Base-by-base conservation (phyloP, 2,888 invertebrate genomes). In the Sphecodes monilicornis region DNA sequence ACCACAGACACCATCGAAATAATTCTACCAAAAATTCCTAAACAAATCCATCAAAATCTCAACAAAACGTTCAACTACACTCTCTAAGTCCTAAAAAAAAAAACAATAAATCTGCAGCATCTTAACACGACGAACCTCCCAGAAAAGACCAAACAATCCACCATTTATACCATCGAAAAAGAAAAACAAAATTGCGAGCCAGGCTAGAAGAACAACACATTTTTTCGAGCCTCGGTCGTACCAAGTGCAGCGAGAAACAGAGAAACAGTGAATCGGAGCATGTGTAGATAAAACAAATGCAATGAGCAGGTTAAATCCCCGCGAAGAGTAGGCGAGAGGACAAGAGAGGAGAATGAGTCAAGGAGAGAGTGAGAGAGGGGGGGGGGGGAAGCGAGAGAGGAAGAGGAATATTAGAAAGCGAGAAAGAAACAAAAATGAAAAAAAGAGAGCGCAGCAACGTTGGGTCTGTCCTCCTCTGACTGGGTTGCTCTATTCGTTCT, bases 221-320 rank as follows among this genome's bases (percentile, higher is more conserved):
- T 46, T 57, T 50, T 66, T 75, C 26, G 26, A 6, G 18, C 54
- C 18, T 32, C 10, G n/a, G 43, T 16, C 3, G 26, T 16, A 39
- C 8, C 2, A 22, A 39, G 26, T 18, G 5, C 41, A 1, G 1
- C 22, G 18, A 77, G 79, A 85, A 79, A 82, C 83, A 64, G 70
- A 16, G 54, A 39, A 39, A 29, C 57, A 75, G 39, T 39, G 75
- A 70, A 71, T 13, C 46, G 46, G 41, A 2, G 36, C 6, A 41
- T 54, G 66, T 64, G 83, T 82, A 84, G 87, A 85, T 78, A 80
- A 86, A 70, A 83, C 60, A 29, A 70, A 74, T 29, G 74, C 41
- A 60, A 60, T 41, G 60, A 60, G 22, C 74, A 26, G 39, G 60
- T 74, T 29, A 60, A 74, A 74, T 74, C 43, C 29, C 29, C 41